These are phyloP conservation scores for Rhynchonema sp. DNA, from an alignment of 2,888 invertebrate genomes.

Conservation along the genomic window DNA sequence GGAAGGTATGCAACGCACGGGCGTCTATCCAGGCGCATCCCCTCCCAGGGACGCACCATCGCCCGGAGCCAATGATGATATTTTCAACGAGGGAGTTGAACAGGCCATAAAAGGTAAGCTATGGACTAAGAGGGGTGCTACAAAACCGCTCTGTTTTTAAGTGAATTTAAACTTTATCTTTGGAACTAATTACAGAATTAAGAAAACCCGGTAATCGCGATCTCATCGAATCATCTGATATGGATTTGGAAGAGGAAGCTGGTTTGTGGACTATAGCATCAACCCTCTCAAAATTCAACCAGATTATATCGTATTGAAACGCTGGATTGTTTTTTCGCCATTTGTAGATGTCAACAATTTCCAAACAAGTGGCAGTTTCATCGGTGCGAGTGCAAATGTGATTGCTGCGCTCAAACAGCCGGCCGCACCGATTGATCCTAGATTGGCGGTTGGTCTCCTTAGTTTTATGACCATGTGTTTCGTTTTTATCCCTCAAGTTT, in stretches of 20 bases:
- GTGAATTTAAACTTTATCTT: no score
- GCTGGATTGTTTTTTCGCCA: background rate
- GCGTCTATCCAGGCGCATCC: constrained; percentile 14
- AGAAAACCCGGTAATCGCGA: background rate
- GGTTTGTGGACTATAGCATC: background rate
- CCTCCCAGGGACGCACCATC: constrained; percentile 18
- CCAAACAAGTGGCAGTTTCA: background rate
- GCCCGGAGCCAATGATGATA: constrained; percentile 11
- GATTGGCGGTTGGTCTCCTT: background rate
- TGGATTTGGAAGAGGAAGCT: background rate
- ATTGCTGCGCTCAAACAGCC: background rate
- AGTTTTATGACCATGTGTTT: no score
- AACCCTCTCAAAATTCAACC: no score
- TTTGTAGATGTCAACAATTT: background rate
- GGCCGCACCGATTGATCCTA: background rate
- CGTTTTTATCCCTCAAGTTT: no score
- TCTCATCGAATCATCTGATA: background rate
- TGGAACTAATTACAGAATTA: background rate
- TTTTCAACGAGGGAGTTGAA: constrained; percentile 9
- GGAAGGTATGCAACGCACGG: constrained; percentile 15
- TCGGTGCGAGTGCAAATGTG: background rate
- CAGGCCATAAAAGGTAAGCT: constrained; percentile 3
- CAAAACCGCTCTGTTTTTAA: no score
- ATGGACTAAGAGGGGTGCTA: no score
- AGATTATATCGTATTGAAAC: no score